Conservation (phyloP, 2,888 invertebrate species). For the Limulus polyphemus region DNA sequence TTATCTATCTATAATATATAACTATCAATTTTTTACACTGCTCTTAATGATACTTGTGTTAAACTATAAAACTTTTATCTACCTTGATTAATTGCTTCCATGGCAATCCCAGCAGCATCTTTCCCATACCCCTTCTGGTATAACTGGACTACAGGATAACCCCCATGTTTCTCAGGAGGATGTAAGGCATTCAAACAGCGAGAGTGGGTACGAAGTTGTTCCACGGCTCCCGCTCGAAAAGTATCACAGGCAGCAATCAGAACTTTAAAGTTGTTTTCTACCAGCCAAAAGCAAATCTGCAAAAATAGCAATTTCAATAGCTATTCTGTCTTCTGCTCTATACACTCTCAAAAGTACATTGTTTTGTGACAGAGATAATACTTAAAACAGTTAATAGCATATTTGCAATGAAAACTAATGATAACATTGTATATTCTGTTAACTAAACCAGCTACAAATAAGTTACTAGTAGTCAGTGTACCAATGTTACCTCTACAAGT, state of each 20-base stretch:
- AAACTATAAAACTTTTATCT: slow-evolving; percentile 4
- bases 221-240: slow-evolving; percentile 97
- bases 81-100: slow-evolving; percentile 84
- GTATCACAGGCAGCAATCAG: slow-evolving; percentile 98
- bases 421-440: no score
- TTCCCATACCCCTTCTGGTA: slow-evolving; percentile 95
- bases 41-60: no score
- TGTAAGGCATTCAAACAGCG: slow-evolving; percentile 69
- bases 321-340: no score
- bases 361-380: no score
- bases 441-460: no score
- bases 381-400: no score
- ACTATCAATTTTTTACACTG: no score
- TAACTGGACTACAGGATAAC: slow-evolving; percentile 71
- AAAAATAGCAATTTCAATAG: not conserved
- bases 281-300: slow-evolving; percentile 91
- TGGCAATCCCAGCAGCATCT: slow-evolving; percentile 95
- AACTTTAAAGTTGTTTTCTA: slow-evolving; percentile 90
- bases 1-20: no score
- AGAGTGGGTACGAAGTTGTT: slow-evolving; percentile 88
- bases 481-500: no score
- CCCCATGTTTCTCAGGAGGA: slow-evolving; percentile 57
- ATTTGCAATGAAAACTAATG: no score
- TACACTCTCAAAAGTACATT: no score
- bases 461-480: no score